phyloP scores from a whole-genome alignment of 2,888 invertebrate species.

The Cephonodes hylas region DNA sequence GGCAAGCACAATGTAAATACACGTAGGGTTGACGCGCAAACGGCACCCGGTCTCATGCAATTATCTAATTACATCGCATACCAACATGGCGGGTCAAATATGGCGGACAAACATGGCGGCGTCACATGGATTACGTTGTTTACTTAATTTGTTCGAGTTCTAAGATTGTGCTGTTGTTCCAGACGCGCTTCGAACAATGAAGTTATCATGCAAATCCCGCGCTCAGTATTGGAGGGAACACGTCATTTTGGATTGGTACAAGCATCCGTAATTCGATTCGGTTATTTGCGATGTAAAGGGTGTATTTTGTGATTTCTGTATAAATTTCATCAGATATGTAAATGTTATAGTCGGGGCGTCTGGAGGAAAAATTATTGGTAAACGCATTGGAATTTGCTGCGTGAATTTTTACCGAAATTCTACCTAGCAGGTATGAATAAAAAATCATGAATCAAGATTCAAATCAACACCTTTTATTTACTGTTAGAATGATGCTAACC shows the following conservation, averaged over 20 bases:
- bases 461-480: no score
- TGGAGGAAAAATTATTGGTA: not conserved
- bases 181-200: slow-evolving; percentile 34
- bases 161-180: slow-evolving; percentile 45
- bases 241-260: slow-evolving; percentile 6
- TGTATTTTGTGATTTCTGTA: slow-evolving; percentile 10
- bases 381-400: not conserved
- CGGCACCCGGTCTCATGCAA: slow-evolving; percentile 54
- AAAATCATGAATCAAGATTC: no score
- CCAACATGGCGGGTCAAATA: slow-evolving; percentile 47
- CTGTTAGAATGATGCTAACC: no score
- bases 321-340: slow-evolving; percentile 6
- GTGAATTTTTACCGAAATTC: not conserved
- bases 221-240: not conserved
- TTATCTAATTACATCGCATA: slow-evolving; percentile 63
- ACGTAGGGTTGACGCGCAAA: slow-evolving; percentile 30
- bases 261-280: slow-evolving; percentile 1
- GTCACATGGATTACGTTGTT: slow-evolving; percentile 56
- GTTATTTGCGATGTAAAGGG: slow-evolving; percentile 3
- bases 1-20: slow-evolving; percentile 9
- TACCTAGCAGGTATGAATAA: no score
- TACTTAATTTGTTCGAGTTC: slow-evolving; percentile 62
- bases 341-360: not conserved
- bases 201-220: slow-evolving; percentile 55
- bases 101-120: slow-evolving; percentile 47